Evolutionary conservation across 2,797 vertebrate species (phyloP), one percentile per base, ranked within the genome.

Genomic region (Urophycis tenuis): DNA sequence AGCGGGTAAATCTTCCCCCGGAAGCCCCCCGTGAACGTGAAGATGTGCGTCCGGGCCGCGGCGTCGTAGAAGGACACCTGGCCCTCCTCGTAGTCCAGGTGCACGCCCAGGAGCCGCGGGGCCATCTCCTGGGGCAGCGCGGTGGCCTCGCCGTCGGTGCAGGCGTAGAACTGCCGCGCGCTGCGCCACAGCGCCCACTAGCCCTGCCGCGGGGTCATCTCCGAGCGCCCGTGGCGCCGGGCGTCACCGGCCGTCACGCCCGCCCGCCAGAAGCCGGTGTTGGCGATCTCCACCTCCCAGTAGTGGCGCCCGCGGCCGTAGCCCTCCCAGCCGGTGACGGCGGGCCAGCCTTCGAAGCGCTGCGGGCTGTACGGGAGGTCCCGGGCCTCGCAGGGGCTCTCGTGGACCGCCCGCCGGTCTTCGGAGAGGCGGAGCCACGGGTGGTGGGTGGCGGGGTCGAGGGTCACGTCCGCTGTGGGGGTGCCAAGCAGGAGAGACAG

Each of bases 51-150:
- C 84, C 89, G 92, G 71, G 84, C 91, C 33, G 91, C 88, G 9
- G 87, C 87, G 2, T 94, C 91, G 88, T 93, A 94, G 88, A 94
- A 94, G 22, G 93, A 93, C 85, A 94, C 90, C 88, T 94, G 92
- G 1, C 93, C 93, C 71, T 93, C 93, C 45, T 93, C 88, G 53
- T 93, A 92, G 82, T 94, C 92, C 0, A 94, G 75, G 87, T 93
- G 93, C 81, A 94, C 70, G 15, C 92, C 93, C 32, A 94, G 32
- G 3, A 84, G 90, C 0, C 10, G 82, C 0, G 93, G 92, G 29
- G 88, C 78, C 0, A 92, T 83, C 9, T 19, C 17, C 25, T 80
- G 0, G 0, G 92, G 91, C 49, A 94, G 90, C 1, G 25, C 0
- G 0, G 83, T 12, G 0, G 25, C 91, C 81, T 93, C 92, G 0